Percentiles rank a stretch among this genome's conserved stretches.
Evolutionary conservation across 2,113 vertebrate species (phyloP).

Genomic region (Semicossyphus pulcher): DNA sequence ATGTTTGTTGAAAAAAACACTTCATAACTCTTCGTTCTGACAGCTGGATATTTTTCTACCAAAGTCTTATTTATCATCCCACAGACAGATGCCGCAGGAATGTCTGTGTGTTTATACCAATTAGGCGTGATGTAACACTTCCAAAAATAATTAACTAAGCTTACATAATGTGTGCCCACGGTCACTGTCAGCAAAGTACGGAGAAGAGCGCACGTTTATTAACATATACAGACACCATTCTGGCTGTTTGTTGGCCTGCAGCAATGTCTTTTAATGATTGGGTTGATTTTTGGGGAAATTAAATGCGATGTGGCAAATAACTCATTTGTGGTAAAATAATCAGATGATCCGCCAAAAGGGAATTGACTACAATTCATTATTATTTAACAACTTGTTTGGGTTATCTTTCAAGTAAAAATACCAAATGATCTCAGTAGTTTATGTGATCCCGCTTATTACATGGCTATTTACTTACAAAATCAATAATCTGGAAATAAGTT

Average conservation of each 20-base stretch:
- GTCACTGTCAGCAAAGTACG: slow-evolving; percentile 8
- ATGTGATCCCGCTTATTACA: no score
- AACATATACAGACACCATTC: slow-evolving; percentile 23
- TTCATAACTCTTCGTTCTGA: slow-evolving; percentile 23
- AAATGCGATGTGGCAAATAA: no score
- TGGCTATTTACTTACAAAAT: no score
- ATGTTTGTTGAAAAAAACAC: background rate
- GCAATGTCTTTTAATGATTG: slow-evolving; percentile 33
- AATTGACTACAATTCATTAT: no score
- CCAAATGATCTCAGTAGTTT: no score
- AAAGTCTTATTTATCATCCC: slow-evolving; percentile 39
- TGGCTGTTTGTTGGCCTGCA: slow-evolving; percentile 36
- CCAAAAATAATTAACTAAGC: slow-evolving; percentile 35
- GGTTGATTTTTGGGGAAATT: background rate
- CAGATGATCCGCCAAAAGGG: no score
- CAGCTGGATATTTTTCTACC: background rate
- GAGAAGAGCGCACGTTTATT: slow-evolving; percentile 23
- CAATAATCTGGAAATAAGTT: no score
- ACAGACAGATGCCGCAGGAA: slow-evolving; percentile 16
- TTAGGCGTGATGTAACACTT: slow-evolving; percentile 20
- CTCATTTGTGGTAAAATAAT: background rate
- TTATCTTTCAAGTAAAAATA: no score
- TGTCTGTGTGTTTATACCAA: background rate
- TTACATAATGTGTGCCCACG: slow-evolving; percentile 46
- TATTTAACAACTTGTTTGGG: no score